Conservation (phyloP, 1,140 invertebrate species). For the Polyergus mexicanus region DNA sequence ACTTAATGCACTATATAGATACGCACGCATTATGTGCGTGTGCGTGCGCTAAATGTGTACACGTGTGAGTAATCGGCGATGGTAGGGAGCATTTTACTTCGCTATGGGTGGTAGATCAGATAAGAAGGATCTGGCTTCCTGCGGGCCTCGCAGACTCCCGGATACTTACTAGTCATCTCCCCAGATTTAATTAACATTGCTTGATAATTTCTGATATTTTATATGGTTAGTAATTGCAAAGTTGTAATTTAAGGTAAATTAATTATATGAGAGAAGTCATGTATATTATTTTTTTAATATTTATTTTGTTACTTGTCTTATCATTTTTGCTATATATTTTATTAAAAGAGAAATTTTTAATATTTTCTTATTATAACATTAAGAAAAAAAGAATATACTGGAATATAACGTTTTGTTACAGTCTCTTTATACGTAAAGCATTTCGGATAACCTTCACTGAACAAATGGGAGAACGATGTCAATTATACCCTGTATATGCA, state of each 20-base stretch:
- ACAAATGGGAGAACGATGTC: constrained; percentile 48
- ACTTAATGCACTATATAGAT: neutral
- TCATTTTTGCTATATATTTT: neutral
- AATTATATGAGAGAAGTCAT: neutral
- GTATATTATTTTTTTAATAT: too few relatives aligned
- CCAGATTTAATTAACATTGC: neutral
- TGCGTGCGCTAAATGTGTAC: neutral
- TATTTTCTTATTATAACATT: neutral
- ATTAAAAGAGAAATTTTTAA: neutral
- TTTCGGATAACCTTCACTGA: constrained; percentile 49
- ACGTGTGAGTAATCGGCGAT: neutral
- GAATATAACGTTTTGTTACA: constrained; percentile 27
- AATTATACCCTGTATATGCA: constrained; percentile 27
- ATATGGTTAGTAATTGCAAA: neutral
- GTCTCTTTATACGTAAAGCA: constrained; percentile 36
- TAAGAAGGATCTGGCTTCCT: constrained; percentile 27
- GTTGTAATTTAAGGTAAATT: too few relatives aligned
- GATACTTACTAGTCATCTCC: neutral
- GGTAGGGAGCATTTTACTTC: constrained; percentile 24
- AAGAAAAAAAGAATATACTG: neutral
- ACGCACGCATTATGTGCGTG: neutral
- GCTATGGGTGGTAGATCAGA: constrained; percentile 26
- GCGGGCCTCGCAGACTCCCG: neutral
- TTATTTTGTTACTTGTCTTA: neutral
- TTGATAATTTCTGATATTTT: constrained; percentile 10